Conservation (phyloP, 2,113 vertebrate genomes). For the Hypanus sabinus region DNA sequence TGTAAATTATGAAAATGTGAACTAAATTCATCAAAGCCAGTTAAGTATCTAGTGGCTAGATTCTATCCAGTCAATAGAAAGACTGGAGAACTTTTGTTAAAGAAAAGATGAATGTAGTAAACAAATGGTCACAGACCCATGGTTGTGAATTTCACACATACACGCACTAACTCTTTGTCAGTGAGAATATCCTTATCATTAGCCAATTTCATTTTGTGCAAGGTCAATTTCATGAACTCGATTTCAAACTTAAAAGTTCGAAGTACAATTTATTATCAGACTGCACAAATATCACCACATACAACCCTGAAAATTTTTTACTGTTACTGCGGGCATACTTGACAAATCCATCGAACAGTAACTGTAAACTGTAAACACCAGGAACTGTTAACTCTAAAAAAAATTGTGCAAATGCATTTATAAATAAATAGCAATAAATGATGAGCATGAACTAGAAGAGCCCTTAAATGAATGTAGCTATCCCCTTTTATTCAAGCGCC, state of each 20-base stretch:
- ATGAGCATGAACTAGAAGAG: too few relatives aligned
- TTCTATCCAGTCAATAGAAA: neutral
- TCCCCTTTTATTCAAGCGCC: too few relatives aligned
- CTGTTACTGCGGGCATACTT: too few relatives aligned
- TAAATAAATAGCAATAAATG: too few relatives aligned
- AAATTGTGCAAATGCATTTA: too few relatives aligned
- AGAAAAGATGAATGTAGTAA: neutral
- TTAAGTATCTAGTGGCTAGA: neutral
- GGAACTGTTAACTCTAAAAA: too few relatives aligned
- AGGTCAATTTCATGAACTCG: neutral
- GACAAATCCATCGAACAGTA: too few relatives aligned
- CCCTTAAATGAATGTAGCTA: too few relatives aligned
- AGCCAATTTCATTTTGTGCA: neutral
- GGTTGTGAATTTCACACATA: neutral
- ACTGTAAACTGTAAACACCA: too few relatives aligned
- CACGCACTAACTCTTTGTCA: neutral
- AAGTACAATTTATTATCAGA: too few relatives aligned
- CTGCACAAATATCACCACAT: too few relatives aligned
- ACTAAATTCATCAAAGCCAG: neutral
- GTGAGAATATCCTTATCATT: neutral
- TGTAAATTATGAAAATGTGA: neutral
- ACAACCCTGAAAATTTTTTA: too few relatives aligned
- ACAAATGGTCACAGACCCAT: neutral
- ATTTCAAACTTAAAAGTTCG: neutral
- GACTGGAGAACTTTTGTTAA: neutral